These are phyloP conservation scores for Heliconius congener DNA, from an alignment of 1,140 invertebrate genomes.

Conservation along the genomic window DNA sequence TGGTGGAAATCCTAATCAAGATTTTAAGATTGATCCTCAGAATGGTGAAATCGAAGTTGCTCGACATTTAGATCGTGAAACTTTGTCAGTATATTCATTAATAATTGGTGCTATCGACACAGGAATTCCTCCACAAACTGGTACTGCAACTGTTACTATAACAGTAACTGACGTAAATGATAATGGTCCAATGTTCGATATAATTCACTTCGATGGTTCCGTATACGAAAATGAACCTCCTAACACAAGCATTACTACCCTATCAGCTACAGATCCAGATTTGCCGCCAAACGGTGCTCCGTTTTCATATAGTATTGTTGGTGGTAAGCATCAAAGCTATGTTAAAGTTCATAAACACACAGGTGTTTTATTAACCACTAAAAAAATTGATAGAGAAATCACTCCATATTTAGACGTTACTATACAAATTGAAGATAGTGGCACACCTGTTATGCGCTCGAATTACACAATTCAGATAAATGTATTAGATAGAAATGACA, in stretches of 20 bases:
- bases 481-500: slow-evolving; percentile 95
- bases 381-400: slow-evolving; percentile 90
- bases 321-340: slow-evolving; percentile 88
- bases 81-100: slow-evolving; percentile 87
- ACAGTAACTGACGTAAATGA: slow-evolving; percentile 94
- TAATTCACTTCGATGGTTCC: slow-evolving; percentile 86
- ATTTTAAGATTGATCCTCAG: slow-evolving; percentile 94
- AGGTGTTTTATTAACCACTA: slow-evolving; percentile 90
- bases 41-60: slow-evolving; percentile 91
- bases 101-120: slow-evolving; percentile 95
- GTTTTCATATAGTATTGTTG: slow-evolving; percentile 91
- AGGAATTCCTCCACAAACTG: slow-evolving; percentile 92
- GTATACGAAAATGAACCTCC: slow-evolving; percentile 94
- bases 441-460: slow-evolving; percentile 90
- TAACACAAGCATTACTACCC: slow-evolving; percentile 91
- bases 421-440: slow-evolving; percentile 95
- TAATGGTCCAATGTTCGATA: slow-evolving; percentile 93
- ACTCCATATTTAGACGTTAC: slow-evolving; percentile 88
- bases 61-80: slow-evolving; percentile 91
- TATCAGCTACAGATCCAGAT: slow-evolving; percentile 94
- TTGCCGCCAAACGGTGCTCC: slow-evolving; percentile 95
- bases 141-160: slow-evolving; percentile 90
- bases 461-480: slow-evolving; percentile 89
- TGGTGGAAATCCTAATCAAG: slow-evolving; percentile 89
- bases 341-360: slow-evolving; percentile 90